phyloP scores from a whole-genome alignment of 2,888 invertebrate species.

The Athalia circularis region DNA sequence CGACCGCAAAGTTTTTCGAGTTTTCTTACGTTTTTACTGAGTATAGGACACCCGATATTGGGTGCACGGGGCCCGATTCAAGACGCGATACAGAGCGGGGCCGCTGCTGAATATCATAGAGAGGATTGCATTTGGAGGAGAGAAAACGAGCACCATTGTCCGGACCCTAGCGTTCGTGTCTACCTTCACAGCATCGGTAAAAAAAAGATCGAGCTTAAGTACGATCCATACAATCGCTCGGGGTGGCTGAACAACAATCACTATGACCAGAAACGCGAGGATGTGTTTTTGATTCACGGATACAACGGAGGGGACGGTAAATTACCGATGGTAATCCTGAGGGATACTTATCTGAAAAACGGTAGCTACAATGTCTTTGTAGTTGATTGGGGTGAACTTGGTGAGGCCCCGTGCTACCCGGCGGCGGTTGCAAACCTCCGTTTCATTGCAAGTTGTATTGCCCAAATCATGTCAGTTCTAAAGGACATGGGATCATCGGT shows the following conservation, averaged over 20 bases:
- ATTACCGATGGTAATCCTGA: constrained; percentile 52
- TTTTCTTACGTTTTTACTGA: background rate
- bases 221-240: constrained; percentile 71
- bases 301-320: constrained; percentile 54
- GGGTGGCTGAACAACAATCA: constrained; percentile 50
- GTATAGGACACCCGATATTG: background rate
- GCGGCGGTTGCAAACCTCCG: constrained; percentile 83
- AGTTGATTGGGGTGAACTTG: constrained; percentile 82
- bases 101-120: constrained; percentile 77
- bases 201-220: constrained; percentile 65
- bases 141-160: constrained; percentile 80
- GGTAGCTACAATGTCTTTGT: constrained; percentile 83
- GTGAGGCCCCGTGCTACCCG: constrained; percentile 81
- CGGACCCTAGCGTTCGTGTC: constrained; percentile 82
- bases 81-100: constrained; percentile 71
- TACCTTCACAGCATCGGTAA: constrained; percentile 80
- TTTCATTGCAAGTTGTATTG: constrained; percentile 81
- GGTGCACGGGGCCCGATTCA: constrained; percentile 64
- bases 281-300: constrained; percentile 55
- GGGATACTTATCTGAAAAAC: constrained; percentile 69
- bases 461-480: constrained; percentile 78
- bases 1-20: background rate
- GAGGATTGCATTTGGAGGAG: constrained; percentile 84
- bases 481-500: constrained; percentile 79
- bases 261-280: constrained; percentile 48